A percentile compares a stretch with the other conserved stretches of the same genome.
These are phyloP conservation scores for Sclerodermus sp. DNA, from an alignment of 2,888 invertebrate genomes.

Conservation along the genomic window DNA sequence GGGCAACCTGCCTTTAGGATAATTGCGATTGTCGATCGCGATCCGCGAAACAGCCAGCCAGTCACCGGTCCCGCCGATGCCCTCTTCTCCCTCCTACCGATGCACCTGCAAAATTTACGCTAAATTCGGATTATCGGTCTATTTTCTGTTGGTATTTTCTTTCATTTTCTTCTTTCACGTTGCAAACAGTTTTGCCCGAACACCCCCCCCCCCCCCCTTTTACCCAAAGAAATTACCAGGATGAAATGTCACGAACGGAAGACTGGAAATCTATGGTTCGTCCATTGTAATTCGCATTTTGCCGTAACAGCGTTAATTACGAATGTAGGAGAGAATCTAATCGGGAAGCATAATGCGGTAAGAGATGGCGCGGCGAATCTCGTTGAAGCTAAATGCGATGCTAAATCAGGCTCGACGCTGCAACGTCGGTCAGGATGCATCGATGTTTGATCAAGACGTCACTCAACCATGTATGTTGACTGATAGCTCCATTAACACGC, in stretches of 20 bases:
- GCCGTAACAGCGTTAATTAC: constrained; percentile 16
- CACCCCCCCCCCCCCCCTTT: too few relatives aligned
- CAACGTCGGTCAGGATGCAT: constrained; percentile 29
- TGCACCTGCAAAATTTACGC: too few relatives aligned
- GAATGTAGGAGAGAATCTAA: constrained; percentile 15
- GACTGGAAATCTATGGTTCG: too few relatives aligned
- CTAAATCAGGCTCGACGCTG: constrained; percentile 22
- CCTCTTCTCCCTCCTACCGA: constrained; percentile 3
- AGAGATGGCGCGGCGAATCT: constrained; percentile 19
- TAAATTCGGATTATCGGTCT: too few relatives aligned
- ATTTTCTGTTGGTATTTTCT: too few relatives aligned
- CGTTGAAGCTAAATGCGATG: constrained; percentile 20
- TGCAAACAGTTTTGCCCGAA: too few relatives aligned
- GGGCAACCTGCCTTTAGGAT: constrained; percentile 48
- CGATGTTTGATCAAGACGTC: constrained; percentile 48
- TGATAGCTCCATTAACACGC: constrained; percentile 48
- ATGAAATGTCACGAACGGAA: too few relatives aligned
- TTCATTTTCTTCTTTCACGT: too few relatives aligned
- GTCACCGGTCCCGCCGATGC: background rate
- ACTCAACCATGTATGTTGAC: constrained; percentile 43
- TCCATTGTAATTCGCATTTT: too few relatives aligned
- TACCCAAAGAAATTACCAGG: too few relatives aligned
- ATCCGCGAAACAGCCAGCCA: constrained; percentile 30
- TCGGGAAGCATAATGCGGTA: constrained; percentile 24
- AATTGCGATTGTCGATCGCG: constrained; percentile 52